phyloP scores from a whole-genome alignment of 2,797 vertebrate species.

The Danio jaintianensis region DNA sequence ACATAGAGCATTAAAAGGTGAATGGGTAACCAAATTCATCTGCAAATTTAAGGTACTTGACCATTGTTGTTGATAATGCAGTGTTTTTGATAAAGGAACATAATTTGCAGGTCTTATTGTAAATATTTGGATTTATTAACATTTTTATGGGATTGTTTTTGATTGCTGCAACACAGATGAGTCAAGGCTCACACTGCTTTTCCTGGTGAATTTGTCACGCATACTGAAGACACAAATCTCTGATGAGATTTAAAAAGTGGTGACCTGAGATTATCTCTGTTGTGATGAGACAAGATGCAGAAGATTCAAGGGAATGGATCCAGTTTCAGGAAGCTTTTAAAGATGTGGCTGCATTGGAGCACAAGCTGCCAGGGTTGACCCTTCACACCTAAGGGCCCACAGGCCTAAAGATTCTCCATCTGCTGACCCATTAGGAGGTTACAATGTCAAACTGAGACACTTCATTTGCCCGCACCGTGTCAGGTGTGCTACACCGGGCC shows the following conservation, averaged over 20 bases:
- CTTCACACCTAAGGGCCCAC: constrained; percentile 46
- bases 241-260: background rate
- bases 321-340: constrained; percentile 53
- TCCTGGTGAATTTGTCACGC: background rate
- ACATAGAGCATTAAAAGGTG: too few species aligned
- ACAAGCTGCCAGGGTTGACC: constrained; percentile 56
- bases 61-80: too few species aligned
- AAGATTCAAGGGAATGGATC: constrained; percentile 41
- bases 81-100: too few species aligned
- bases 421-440: constrained; percentile 47
- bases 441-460: constrained; percentile 49
- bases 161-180: too few species aligned
- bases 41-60: too few species aligned
- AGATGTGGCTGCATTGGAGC: constrained; percentile 3
- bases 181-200: background rate
- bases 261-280: background rate
- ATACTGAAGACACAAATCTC: too few species aligned
- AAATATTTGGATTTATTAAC: too few species aligned
- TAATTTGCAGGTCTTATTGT: too few species aligned
- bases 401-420: constrained; percentile 35
- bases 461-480: constrained; percentile 18
- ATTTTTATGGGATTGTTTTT: too few species aligned
- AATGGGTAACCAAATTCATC: too few species aligned
- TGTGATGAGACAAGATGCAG: background rate
- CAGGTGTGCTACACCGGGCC: constrained; percentile 8